Conservation (phyloP, 2,888 invertebrate species). For the Limnephilus rhombicus region DNA sequence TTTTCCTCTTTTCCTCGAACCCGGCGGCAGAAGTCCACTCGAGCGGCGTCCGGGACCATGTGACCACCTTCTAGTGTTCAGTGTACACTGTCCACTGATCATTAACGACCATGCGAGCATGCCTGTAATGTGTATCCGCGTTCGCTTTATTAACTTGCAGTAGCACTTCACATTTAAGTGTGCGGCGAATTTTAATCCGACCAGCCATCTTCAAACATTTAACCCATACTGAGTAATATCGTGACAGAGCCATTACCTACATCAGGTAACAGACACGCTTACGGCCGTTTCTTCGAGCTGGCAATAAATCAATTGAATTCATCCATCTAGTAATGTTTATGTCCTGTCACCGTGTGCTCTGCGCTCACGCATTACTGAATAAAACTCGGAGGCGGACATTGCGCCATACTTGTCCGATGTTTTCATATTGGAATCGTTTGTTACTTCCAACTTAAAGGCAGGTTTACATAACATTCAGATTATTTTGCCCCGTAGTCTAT, state of each 20-base stretch:
- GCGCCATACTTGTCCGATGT: background rate
- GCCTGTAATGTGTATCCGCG: background rate
- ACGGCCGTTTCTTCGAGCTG: background rate
- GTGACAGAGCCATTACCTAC: background rate
- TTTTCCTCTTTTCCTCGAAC: background rate
- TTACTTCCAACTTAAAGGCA: background rate
- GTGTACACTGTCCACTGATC: background rate
- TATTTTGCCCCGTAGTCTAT: too few relatives aligned
- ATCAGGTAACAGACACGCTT: background rate
- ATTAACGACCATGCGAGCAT: background rate
- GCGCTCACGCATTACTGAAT: background rate
- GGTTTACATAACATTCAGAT: background rate
- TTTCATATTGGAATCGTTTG: background rate
- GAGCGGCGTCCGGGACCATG: background rate
- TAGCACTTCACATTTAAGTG: background rate
- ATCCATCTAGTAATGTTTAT: background rate
- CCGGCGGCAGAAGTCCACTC: background rate
- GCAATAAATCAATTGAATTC: background rate
- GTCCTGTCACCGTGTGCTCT: background rate
- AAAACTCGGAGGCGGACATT: background rate
- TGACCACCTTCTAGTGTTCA: background rate
- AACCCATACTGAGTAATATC: background rate
- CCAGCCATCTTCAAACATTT: background rate
- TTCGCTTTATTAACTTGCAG: background rate
- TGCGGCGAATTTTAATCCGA: background rate